These are phyloP conservation scores for Cairina moschata DNA, from an alignment of 2,113 vertebrate genomes.

Conservation along the genomic window DNA sequence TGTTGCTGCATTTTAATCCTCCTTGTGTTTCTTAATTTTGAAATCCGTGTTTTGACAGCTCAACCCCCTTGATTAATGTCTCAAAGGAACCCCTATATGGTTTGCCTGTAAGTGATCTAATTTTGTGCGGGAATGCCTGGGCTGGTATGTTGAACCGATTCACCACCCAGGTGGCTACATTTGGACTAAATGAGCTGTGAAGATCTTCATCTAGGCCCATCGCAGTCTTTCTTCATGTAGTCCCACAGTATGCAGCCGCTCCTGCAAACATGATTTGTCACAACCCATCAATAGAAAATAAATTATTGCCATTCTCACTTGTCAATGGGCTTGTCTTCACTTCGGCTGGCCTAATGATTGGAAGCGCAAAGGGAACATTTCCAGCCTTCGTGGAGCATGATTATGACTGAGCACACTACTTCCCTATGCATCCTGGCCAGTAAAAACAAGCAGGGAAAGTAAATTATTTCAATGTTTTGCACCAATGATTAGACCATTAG, in stretches of 20 bases:
- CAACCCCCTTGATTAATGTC: conserved; percentile 89
- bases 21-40: conserved; percentile 72
- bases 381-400: conserved; percentile 75
- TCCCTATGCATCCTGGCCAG: conserved; percentile 70
- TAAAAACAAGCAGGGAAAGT: conserved; percentile 77
- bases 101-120: conserved; percentile 86
- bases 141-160: conserved; percentile 85
- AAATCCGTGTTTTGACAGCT: conserved; percentile 83
- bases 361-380: conserved; percentile 81
- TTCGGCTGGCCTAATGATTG: conserved; percentile 78
- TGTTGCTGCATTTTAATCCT: conserved; percentile 61
- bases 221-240: conserved; percentile 77
- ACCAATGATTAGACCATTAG: conserved; percentile 72
- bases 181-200: conserved; percentile 99
- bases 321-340: conserved; percentile 89
- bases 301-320: conserved; percentile 93
- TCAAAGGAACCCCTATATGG: conserved; percentile 84
- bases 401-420: conserved; percentile 72
- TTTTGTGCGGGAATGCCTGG: conserved; percentile 86
- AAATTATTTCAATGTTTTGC: conserved; percentile 81
- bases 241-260: conserved; percentile 78
- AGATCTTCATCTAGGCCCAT: conserved; percentile 89
- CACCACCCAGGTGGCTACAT: conserved; percentile 96
- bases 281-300: conserved; percentile 95
- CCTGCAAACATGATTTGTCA: conserved; percentile 91